Base-by-base conservation (phyloP, 1,140 invertebrate species). In the Geopemphigus sp. region DNA sequence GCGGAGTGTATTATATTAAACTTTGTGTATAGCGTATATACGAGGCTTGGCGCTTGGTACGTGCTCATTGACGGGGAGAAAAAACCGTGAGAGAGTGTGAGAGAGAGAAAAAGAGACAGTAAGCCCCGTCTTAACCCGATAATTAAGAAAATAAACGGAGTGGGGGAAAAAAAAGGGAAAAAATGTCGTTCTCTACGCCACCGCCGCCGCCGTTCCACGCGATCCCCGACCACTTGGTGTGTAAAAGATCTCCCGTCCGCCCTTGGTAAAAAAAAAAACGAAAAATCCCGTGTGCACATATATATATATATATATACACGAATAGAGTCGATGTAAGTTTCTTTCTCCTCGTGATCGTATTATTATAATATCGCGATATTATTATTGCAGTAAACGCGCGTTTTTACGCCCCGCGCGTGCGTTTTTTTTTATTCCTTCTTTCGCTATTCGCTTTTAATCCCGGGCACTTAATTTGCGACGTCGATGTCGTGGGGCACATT, bases 71-170 rank as follows among this genome's bases (percentile, higher is more conserved):
- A 78, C 24, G 57, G 24, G 26, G 50, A 32, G 39, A 78, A 78
- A 78, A 78, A 39, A 39, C 3, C 32, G 8, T 4, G 8, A 39
- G 8, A 39, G 8, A 39, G 8, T 8, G 8, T 4, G 8, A 39
- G 8, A 39, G 8, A 39, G 3, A 39, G 8, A 39, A 39, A 78
- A 78, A 50, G 74, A 78, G 24, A 78, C 74, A 61, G n/a, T 78
- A 50, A 78, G 63, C 74, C 74, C 74, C 45, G 56, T 78, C 74
- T 78, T 78, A 74, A 78, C 74, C 74, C 74, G 74, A 63, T 78
- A 78, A 78, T 78, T 78, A 78, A 78, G 74, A 78, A 78, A 78
- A 78, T 61, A 78, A 78, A 78, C 74, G 54, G 15, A 22, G 8
- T 39, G 32, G 32, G 32, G 32, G 3, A 8, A 39, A 39, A 78